Percentiles rank a stretch among this genome's conserved stretches.
Evolutionary conservation across 1,140 invertebrate species (phyloP).

Genomic region (Campoletis sonorensis): DNA sequence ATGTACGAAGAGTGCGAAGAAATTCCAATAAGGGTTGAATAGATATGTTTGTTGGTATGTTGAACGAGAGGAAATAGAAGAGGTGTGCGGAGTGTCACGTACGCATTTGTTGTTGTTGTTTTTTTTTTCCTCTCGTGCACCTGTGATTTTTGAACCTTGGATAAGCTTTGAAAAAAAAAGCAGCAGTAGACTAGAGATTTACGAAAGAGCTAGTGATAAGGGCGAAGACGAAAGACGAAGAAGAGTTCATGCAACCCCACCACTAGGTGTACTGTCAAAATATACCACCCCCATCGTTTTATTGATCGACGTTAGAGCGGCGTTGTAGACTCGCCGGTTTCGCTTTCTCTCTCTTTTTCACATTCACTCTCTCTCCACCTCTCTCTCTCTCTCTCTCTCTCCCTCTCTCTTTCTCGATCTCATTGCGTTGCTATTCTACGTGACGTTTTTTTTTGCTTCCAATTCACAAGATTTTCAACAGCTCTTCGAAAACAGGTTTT

Average conservation of each 20-base stretch:
- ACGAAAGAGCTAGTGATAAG: not conserved
- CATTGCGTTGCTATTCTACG: constrained; percentile 11
- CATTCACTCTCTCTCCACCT: not conserved
- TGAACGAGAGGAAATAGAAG: not conserved
- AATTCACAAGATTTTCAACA: not conserved
- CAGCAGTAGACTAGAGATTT: not conserved
- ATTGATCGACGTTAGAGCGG: constrained; percentile 64
- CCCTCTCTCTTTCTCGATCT: not conserved
- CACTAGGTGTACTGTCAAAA: constrained; percentile 53
- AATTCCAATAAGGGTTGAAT: not conserved
- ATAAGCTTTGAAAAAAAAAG: not conserved
- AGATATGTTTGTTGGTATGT: not conserved
- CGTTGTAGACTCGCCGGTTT: constrained; percentile 39
- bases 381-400: not conserved
- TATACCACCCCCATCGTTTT: constrained; percentile 61
- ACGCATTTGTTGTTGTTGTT: not conserved
- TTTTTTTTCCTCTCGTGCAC: not conserved
- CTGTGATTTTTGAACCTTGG: not conserved
- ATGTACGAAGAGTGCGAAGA: not conserved
- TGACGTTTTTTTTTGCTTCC: constrained; percentile 21
- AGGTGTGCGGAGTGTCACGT: not conserved
- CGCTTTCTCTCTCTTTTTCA: not conserved
- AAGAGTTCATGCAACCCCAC: constrained; percentile 13
- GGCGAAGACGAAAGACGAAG: not conserved
- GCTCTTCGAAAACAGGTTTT: not conserved